Evolutionary conservation across 2,797 vertebrate genomes (phyloP).

Genomic region (Cuculus canorus): DNA sequence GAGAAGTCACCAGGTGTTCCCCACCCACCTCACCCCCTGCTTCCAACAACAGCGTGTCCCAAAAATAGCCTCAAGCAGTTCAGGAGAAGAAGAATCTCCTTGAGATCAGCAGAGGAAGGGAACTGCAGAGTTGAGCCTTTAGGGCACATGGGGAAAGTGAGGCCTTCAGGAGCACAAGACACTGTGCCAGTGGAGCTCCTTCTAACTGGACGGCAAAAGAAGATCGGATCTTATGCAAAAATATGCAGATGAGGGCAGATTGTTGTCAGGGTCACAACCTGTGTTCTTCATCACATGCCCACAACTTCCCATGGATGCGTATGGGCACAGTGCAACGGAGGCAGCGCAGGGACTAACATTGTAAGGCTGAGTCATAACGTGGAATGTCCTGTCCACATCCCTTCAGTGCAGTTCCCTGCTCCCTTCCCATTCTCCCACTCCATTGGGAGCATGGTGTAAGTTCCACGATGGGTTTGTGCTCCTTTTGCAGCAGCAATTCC

Average conservation of each 20-base stretch:
- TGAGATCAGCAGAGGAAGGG: background rate
- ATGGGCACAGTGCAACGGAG: background rate
- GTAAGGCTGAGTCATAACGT: background rate
- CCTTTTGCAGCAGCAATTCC: background rate
- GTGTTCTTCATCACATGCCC: background rate
- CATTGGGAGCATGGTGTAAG: background rate
- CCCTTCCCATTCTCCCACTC: background rate
- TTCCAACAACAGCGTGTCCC: background rate
- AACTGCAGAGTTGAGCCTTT: background rate
- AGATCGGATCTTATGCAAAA: background rate
- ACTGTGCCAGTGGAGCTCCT: background rate
- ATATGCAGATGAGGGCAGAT: background rate
- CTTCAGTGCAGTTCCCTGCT: background rate
- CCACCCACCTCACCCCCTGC: background rate
- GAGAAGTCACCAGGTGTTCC: background rate
- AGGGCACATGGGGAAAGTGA: background rate
- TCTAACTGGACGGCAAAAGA: background rate
- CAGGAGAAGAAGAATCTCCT: background rate
- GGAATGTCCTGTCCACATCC: background rate
- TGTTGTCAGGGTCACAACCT: background rate
- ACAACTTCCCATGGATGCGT: fast-evolving
- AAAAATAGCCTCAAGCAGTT: background rate
- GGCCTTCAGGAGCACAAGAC: background rate
- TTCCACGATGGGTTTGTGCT: background rate
- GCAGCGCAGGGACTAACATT: background rate